phyloP scores from a whole-genome alignment of 1,140 invertebrate species.

The Magallana gigas region DNA sequence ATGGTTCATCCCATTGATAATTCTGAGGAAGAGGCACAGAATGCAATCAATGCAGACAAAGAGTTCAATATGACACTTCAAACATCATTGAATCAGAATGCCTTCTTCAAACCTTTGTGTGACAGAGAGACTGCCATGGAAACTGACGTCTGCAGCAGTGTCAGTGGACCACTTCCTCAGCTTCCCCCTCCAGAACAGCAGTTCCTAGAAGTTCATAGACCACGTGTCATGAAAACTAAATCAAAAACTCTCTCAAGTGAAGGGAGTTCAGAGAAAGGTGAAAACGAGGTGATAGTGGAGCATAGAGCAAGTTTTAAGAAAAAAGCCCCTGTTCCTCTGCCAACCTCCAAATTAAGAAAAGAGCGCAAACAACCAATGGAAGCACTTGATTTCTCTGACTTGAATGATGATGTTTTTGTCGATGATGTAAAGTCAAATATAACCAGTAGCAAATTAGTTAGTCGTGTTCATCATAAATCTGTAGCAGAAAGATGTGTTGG shows the following conservation, averaged over 20 bases:
- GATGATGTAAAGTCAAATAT: constrained; percentile 50
- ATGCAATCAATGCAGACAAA: constrained; percentile 68
- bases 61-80: constrained; percentile 65
- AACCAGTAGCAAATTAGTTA: constrained; percentile 16
- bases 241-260: constrained; percentile 1
- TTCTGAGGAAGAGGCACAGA: constrained; percentile 70
- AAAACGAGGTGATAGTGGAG: constrained; percentile 69
- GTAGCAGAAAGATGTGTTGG: constrained; percentile 1
- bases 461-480: constrained; percentile 8
- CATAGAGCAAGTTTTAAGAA: constrained; percentile 68
- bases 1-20: constrained; percentile 55
- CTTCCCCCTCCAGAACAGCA: constrained; percentile 66
- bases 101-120: neutral
- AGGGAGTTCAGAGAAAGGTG: constrained; percentile 60
- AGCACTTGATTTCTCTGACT: constrained; percentile 53
- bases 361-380: constrained; percentile 35
- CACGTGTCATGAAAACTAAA: constrained; percentile 55
- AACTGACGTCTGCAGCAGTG: constrained; percentile 43
- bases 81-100: constrained; percentile 23
- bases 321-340: constrained; percentile 45
- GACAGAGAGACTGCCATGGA: constrained; percentile 34
- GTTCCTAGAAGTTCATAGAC: constrained; percentile 64
- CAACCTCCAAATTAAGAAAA: neutral
- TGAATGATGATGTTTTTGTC: constrained; percentile 65
- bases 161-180: constrained; percentile 55